Evolutionary conservation across 2,797 vertebrate genomes (phyloP), one percentile per base, ranked within the genome.

Genomic region (Odontamblyopus rebecca): DNA sequence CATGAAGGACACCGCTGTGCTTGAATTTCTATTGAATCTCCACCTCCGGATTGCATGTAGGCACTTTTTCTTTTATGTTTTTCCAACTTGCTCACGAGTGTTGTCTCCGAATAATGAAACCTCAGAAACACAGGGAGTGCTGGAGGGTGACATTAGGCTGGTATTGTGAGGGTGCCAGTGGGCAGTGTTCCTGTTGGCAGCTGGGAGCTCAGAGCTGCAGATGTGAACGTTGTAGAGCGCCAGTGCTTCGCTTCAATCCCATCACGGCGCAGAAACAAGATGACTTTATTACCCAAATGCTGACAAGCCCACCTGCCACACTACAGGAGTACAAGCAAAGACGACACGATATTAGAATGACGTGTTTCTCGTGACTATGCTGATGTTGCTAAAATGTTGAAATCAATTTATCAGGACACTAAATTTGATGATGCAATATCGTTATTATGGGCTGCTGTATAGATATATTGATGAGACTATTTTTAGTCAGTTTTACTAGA

Each of bases 291-390:
- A 70, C 75, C 79, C 61, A 48, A 57, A 80, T 79, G 68, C 67
- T 70, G 81, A 76, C 80, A 63, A 69, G 76, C 72, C 83, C 75
- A 87, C 84, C 86, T 88, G 81, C 80, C 76, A 69, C 77, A 83
- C 79, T 80, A 79, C 62, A 84, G 64, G 41, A 69, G 73, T 76
- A 19, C 66, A 65, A 75, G 84, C 69, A 27, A 72, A 76, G 72
- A 78, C 73, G 62, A 23, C 2, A 4, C n/a, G 16, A 35, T 32
- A 19, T 61, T 35, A 61, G 30, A 35, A 61, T 35, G 30, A 61
- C 15, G 44, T 48, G 44, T 48, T 48, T 15, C 12, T 15, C 15
- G 4, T 16, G 44, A 48, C 44, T 48, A 48, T 0, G 44, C 15
- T 48, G 44, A 48, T 38, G 35, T 38, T 38, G 35, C 35, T 38